Evolutionary conservation across 2,113 vertebrate species (phyloP).

Genomic region (Phylloscopus trochiloides): DNA sequence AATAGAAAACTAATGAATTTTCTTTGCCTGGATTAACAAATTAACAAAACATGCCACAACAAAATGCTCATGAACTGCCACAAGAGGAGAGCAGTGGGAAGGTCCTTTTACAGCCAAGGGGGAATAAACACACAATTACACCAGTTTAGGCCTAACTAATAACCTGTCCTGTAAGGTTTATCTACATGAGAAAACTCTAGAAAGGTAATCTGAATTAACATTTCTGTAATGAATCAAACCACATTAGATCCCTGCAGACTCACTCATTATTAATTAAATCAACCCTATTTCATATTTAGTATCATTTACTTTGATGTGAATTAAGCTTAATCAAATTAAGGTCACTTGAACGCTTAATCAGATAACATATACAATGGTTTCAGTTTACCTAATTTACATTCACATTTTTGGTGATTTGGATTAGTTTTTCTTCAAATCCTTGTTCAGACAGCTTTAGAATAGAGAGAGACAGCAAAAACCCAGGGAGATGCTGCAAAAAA

Average conservation of each 20-base stretch:
- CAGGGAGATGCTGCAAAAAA: not conserved
- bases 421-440: not conserved
- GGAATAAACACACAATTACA: not conserved
- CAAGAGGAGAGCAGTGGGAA: not conserved
- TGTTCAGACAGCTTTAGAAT: not conserved
- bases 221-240: slow-evolving; percentile 45
- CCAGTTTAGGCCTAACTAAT: not conserved
- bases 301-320: slow-evolving; percentile 46
- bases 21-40: not conserved
- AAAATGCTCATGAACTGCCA: not conserved
- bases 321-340: slow-evolving; percentile 58
- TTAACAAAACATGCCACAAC: not conserved
- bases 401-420: not conserved
- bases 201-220: slow-evolving; percentile 46
- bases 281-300: slow-evolving; percentile 46
- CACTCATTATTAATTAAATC: slow-evolving; percentile 60
- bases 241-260: slow-evolving; percentile 49
- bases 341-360: slow-evolving; percentile 13
- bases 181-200: not conserved
- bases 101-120: not conserved
- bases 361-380: slow-evolving; percentile 17
- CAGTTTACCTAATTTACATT: slow-evolving; percentile 35
- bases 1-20: not conserved
- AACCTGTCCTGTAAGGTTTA: not conserved
- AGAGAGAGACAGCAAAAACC: not conserved